A percentile compares a stretch with the other conserved stretches of the same genome.
These are phyloP conservation scores for Microtus ochrogaster DNA, from an alignment of 2,113 vertebrate genomes.

Conservation along the genomic window DNA sequence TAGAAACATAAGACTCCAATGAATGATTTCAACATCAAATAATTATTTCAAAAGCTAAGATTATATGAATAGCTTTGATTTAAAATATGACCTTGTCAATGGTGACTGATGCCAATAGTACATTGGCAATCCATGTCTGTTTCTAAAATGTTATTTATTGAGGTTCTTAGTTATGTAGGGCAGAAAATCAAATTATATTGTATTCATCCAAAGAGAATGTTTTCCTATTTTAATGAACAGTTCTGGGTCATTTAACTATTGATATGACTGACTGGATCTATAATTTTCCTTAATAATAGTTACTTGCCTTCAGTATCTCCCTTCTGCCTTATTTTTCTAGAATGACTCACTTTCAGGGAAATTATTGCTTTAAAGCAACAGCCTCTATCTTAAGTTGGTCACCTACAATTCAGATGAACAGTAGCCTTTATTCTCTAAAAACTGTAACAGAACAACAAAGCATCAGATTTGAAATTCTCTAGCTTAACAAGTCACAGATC, in stretches of 20 bases:
- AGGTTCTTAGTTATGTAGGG: not conserved
- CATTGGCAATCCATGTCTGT: not conserved
- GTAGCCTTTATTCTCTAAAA: slow-evolving; percentile 2
- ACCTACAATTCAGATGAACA: not conserved
- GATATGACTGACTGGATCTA: not conserved
- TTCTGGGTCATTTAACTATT: slow-evolving; percentile 15
- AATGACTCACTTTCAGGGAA: not conserved
- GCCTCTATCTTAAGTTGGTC: not conserved
- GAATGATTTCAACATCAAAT: not conserved
- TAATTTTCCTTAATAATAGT: not conserved
- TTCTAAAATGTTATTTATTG: slow-evolving; percentile 27
- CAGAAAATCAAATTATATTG: slow-evolving; percentile 19
- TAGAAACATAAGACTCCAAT: not conserved
- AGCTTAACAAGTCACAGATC: not conserved
- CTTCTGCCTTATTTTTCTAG: not conserved
- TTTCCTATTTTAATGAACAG: not conserved
- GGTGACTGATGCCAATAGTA: slow-evolving; percentile 4
- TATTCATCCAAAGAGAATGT: slow-evolving; percentile 14
- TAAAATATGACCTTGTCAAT: not conserved
- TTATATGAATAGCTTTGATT: not conserved
- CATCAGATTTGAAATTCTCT: not conserved
- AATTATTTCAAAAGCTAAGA: not conserved
- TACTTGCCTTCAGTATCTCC: not conserved
- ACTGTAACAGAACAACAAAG: not conserved
- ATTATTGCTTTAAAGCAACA: not conserved